Evolutionary conservation across 2,113 vertebrate species (phyloP).

Genomic region (Calypte anna): DNA sequence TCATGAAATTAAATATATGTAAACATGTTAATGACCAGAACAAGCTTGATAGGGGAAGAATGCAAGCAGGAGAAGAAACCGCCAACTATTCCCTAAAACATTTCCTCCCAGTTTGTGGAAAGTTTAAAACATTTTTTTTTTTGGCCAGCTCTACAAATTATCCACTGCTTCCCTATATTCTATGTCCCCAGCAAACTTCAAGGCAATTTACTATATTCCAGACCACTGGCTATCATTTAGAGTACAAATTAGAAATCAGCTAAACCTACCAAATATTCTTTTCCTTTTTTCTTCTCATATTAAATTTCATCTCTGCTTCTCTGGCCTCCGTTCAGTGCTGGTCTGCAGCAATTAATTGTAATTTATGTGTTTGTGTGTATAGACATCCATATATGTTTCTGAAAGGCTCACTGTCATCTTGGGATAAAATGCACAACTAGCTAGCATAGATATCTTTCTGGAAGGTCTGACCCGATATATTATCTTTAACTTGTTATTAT

Average conservation of each 20-base stretch:
- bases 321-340: neutral
- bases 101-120: neutral
- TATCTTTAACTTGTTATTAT: neutral
- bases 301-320: neutral
- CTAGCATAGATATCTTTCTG: neutral
- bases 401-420: neutral
- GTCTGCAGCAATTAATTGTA: neutral
- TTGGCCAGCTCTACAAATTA: neutral
- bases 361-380: neutral
- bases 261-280: neutral
- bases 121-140: neutral
- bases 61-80: neutral
- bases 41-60: neutral
- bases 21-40: neutral
- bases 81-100: neutral
- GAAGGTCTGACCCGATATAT: neutral
- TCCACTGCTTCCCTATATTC: neutral
- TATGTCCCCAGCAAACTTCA: neutral
- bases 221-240: neutral
- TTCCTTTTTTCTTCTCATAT: neutral
- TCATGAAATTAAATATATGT: neutral
- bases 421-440: neutral
- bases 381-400: neutral
- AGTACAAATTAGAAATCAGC: neutral
- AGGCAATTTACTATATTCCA: neutral